Evolutionary conservation across 2,888 invertebrate species (phyloP), one percentile per base, ranked within the genome.

Genomic region (Rotaria magnacalcarata): DNA sequence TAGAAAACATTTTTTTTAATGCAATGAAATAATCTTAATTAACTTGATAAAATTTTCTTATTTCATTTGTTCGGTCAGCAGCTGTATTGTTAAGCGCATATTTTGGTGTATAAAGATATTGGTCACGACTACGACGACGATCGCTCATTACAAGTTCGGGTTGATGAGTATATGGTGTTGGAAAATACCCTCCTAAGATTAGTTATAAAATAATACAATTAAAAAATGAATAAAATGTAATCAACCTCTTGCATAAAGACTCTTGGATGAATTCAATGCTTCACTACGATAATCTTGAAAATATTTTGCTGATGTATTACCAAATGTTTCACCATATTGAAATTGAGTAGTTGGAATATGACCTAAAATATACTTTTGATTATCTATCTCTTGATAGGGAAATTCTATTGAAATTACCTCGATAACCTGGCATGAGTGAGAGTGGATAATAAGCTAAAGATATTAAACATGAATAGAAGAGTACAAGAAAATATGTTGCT

Each of bases 321-420:
- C 91, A 88, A 90, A 91, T 41, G 91, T 91, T 87, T 91, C 91
- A 27, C 90, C 91, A 88, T 90, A 91, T 87, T 91, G 90, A 89
- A 89, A 91, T 87, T 91, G 91, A 86, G 89, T 89, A n/a, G 91
- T 90, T 75, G 91, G 91, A 86, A 90, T 90, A 88, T 91, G 90
- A 14, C 91, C 91, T 60, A 90, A 88, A 84, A 85, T 43, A 34
- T 50, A 19, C 2, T 43, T 74, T 27, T 52, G 24, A 14, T 14
- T 67, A 34, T 50, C 47, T 24, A 80, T 56, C 2, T 19, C 67
- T 52, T 2, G 41, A 1, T 3, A 41, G 80, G 19, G 34, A 34
- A 34, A 34, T 34, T 34, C 34, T 34, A 34, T 34, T 24, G 3
- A 84, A 41, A 52, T 54, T 84, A 86, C 86, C 80, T 80, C 80